Conservation (phyloP, 2,888 invertebrate genomes). For the Marronus borbonicus region DNA sequence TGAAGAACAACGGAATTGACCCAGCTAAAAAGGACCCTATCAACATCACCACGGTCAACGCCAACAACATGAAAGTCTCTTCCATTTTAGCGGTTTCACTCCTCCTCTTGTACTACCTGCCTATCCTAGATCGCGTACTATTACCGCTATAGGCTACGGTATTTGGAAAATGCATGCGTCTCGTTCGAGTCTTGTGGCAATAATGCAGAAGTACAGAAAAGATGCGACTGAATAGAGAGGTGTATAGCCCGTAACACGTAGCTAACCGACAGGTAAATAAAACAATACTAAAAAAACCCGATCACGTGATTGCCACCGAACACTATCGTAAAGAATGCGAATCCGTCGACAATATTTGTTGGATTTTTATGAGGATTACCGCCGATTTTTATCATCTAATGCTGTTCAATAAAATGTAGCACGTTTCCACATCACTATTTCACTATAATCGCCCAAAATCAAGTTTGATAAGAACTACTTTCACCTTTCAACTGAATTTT, state of each 20-base stretch:
- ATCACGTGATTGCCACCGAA: constrained; percentile 27
- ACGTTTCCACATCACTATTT: too few species aligned
- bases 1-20: constrained; percentile 93
- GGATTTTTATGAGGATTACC: too few species aligned
- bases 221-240: neutral
- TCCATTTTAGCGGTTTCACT: constrained; percentile 76
- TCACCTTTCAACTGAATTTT: too few species aligned
- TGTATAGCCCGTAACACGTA: neutral
- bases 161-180: constrained; percentile 48
- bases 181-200: constrained; percentile 17
- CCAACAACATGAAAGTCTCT: constrained; percentile 85
- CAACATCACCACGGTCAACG: constrained; percentile 93
- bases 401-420: too few species aligned
- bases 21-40: constrained; percentile 97
- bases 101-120: constrained; percentile 33
- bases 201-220: neutral
- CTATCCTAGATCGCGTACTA: constrained; percentile 15
- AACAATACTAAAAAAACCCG: neutral
- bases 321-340: too few species aligned
- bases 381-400: too few species aligned
- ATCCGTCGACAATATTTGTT: too few species aligned
- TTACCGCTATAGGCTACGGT: constrained; percentile 19
- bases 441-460: too few species aligned
- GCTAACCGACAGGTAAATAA: neutral
- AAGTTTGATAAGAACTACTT: too few species aligned